Conservation (phyloP, 2,113 vertebrate genomes). For the Rana temporaria region DNA sequence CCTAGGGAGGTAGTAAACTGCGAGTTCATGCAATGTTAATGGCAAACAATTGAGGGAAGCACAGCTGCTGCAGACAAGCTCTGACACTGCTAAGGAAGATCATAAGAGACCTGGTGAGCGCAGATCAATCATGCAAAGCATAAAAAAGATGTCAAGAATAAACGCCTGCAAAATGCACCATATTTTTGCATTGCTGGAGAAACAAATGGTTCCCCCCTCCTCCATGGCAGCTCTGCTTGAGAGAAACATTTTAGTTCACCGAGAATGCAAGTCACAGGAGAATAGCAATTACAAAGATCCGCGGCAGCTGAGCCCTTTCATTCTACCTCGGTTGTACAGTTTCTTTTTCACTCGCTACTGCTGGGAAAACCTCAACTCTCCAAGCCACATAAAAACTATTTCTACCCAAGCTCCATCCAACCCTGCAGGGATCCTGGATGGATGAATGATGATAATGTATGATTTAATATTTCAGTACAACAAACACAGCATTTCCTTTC, state of each 20-base stretch:
- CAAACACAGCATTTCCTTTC: conserved; percentile 57
- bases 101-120: conserved; percentile 22
- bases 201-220: conserved; percentile 60
- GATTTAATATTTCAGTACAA: conserved; percentile 57
- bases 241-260: conserved; percentile 62
- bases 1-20: conserved; percentile 62
- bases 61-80: conserved; percentile 43
- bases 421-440: conserved; percentile 56
- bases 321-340: conserved; percentile 50
- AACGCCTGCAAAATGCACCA: conserved; percentile 47
- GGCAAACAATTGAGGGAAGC: conserved; percentile 19
- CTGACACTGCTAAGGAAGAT: conserved; percentile 55
- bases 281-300: conserved; percentile 67
- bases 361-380: conserved; percentile 63
- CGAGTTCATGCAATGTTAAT: conserved; percentile 71
- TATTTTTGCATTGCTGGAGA: conserved; percentile 60
- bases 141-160: conserved; percentile 32
- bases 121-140: conserved; percentile 9
- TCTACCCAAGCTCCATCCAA: conserved; percentile 49
- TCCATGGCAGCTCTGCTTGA: conserved; percentile 60
- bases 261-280: conserved; percentile 65
- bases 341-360: conserved; percentile 54
- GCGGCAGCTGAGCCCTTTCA: conserved; percentile 62
- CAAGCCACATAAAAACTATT: conserved; percentile 28
- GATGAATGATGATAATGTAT: conserved; percentile 50